A percentile compares a stretch with the other conserved stretches of the same genome.
Conservation (phyloP, 1,140 invertebrate genomes). For the Gerris buenoi region DNA sequence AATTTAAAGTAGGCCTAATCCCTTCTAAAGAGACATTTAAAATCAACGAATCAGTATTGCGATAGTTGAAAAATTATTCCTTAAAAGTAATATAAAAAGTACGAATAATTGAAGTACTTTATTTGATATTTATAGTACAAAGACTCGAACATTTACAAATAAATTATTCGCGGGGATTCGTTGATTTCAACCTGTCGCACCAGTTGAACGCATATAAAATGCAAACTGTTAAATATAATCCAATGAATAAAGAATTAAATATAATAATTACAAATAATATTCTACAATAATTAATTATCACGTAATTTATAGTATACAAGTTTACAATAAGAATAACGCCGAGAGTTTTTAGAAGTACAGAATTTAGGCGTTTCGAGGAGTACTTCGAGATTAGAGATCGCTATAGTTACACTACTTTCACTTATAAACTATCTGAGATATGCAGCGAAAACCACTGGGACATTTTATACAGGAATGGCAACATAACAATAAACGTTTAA, state of each 20-base stretch:
- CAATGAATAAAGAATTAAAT: too few relatives aligned
- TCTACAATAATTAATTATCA: not conserved
- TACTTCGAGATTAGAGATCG: conserved; percentile 18
- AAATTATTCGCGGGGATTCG: too few relatives aligned
- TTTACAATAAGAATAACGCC: conserved; percentile 9
- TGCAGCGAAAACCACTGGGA: conserved; percentile 15
- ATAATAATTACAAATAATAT: not conserved
- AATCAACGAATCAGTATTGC: conserved; percentile 5
- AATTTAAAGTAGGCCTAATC: conserved; percentile 11
- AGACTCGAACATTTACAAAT: not conserved
- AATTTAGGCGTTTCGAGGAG: conserved; percentile 13
- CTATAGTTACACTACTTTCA: conserved; percentile 13
- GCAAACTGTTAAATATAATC: too few relatives aligned
- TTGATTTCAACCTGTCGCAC: too few relatives aligned
- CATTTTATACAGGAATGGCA: conserved; percentile 23
- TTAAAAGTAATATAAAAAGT: too few relatives aligned
- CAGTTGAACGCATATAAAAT: too few relatives aligned
- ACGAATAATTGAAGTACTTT: too few relatives aligned
- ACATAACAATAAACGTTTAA: conserved; percentile 10
- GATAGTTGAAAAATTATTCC: too few relatives aligned
- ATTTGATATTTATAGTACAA: not conserved
- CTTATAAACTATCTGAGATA: conserved; percentile 17
- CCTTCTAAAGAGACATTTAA: conserved; percentile 4
- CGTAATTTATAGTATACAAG: not conserved
- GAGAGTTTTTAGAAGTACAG: conserved; percentile 5